These are phyloP conservation scores for Palloptera scutellata DNA, from an alignment of 2,888 invertebrate species.

Conservation along the genomic window DNA sequence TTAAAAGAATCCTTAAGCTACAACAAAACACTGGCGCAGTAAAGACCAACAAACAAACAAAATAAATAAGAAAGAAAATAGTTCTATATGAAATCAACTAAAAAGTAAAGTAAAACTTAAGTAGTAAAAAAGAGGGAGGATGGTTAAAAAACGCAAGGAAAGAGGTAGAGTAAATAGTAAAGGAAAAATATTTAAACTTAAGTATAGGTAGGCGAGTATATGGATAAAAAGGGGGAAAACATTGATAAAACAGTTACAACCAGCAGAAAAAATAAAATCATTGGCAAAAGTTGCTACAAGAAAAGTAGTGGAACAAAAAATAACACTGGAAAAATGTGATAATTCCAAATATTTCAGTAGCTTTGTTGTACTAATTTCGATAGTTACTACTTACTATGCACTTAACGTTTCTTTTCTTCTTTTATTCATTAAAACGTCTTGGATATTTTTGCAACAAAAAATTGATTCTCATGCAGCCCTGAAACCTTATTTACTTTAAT, in stretches of 20 bases:
- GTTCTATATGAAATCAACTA: too few species aligned
- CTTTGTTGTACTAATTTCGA: background rate
- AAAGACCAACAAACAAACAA: too few species aligned
- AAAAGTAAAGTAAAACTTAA: slow-evolving; percentile 27
- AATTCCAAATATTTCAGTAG: slow-evolving; percentile 24
- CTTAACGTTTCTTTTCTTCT: too few species aligned
- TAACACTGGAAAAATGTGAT: background rate
- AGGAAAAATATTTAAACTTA: too few species aligned
- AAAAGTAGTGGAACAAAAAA: background rate
- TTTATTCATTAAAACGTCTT: too few species aligned
- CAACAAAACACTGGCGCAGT: background rate
- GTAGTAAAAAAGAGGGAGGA: background rate
- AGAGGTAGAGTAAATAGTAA: too few species aligned
- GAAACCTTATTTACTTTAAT: too few species aligned
- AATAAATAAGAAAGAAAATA: too few species aligned
- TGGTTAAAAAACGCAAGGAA: background rate
- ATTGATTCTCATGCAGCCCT: too few species aligned
- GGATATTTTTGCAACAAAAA: too few species aligned
- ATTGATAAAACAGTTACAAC: background rate
- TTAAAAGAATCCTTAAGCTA: slow-evolving; percentile 49
- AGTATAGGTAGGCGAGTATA: too few species aligned
- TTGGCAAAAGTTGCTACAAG: slow-evolving; percentile 8
- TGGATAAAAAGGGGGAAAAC: background rate
- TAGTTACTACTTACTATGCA: too few species aligned
- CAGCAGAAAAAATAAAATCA: background rate